Evolutionary conservation across 2,797 vertebrate genomes (phyloP), one percentile per base, ranked within the genome.

Genomic region (Florisuga fusca): DNA sequence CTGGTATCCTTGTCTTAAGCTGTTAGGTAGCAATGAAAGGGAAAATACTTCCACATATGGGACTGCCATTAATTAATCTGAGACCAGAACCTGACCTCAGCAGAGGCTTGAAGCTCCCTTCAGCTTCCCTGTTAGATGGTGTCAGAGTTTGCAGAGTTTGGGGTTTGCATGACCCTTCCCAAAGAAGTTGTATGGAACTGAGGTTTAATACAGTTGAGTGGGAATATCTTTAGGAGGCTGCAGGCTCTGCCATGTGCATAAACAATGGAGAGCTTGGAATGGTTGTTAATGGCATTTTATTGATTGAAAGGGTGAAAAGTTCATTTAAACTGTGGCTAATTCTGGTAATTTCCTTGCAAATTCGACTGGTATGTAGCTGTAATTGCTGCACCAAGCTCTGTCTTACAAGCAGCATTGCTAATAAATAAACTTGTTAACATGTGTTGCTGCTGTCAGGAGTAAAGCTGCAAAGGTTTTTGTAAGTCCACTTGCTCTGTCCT

Each of bases 301-400:
- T 87, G 92, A 90, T 85, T 6, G 89, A 45, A 62, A 38, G 57
- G 45, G 51, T 29, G 55, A 43, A 57, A 84, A 73, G 74, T 92
- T 94, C 77, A 68, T 77, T 72, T 11, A 9, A 76, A 31, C 45
- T 41, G 31, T 23, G 71, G 63, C 11, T 67, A 64, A 85, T 95
- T 94, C 90, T 61, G 94, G 48, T 80, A 34, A 43, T 88, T 95
- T 88, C 82, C 82, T 72, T 59, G n/a, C 12, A 33, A 36, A n/a
- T 82, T 41, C 58, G 80, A 27, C 85, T 64, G 83, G 64, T 33
- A 62, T 27, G 63, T 34, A 51, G 62, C 73, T 77, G 2, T 46
- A 69, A 84, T 71, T 73, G 50, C 89, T 77, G 90, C 83, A 31
- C 48, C 79, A 61, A 89, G 87, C 81, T 77, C 59, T 17, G 68